Base-by-base conservation (phyloP, 2,797 vertebrate genomes). In the Mastacembelus armatus region DNA sequence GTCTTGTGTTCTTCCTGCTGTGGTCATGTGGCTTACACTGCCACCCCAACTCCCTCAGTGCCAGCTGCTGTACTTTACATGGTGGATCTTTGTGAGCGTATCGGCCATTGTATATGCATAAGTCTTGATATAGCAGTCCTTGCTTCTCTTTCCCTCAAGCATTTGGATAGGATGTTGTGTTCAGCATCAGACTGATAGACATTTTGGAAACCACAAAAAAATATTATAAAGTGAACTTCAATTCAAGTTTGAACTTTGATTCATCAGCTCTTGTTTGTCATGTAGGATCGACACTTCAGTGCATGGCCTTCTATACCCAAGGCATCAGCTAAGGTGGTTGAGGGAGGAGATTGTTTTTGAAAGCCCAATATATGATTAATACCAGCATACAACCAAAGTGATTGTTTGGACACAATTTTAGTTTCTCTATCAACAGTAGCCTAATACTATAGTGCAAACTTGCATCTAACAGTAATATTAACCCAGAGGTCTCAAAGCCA, bases 1-100 rank as follows among this genome's bases (percentile, higher is more conserved):
- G n/a, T 33, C 21, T 33, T 48, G 24, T 38, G 30, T n/a, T 56
- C 22, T 51, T 67, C n/a, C 24, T 45, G 24, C 63, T 55, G n/a
- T n/a, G n/a, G n/a, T n/a, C n/a, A n/a, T n/a, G n/a, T n/a, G n/a
- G n/a, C n/a, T n/a, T n/a, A n/a, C n/a, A n/a, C n/a, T n/a, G n/a
- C n/a, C n/a, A n/a, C n/a, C n/a, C n/a, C n/a, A n/a, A n/a, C n/a
- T n/a, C n/a, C n/a, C n/a, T n/a, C n/a, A n/a, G n/a, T 36, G 26
- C 26, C 10, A 12, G 4, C n/a, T 48, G 24, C 15, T n/a, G 36
- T 5, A 27, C 22, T 38, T 27, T 44, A 6, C 11, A 7, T 12
- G 12, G 27, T 58, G 58, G 18, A 44, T 30, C 40, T 40, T 39
- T n/a, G n/a, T n/a, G 48, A 19, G 10, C 5, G 33, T 26, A 14